Evolutionary conservation across 1,140 invertebrate species (phyloP).

Genomic region (Venturia canescens): DNA sequence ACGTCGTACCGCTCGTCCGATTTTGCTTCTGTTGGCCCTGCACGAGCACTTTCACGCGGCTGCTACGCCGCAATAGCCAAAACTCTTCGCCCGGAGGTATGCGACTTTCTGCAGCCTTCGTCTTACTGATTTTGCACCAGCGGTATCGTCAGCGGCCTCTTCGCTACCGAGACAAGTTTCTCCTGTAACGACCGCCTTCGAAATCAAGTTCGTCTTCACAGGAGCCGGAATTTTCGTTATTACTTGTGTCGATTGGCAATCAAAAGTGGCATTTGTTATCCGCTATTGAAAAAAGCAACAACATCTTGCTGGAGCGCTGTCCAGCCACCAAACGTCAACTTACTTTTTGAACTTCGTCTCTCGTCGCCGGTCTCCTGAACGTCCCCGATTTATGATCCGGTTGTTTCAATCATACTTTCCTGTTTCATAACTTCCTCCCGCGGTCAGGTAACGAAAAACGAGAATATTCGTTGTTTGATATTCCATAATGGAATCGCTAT

Average conservation of each 20-base stretch:
- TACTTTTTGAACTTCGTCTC: too few species aligned
- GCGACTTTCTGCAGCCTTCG: conserved; percentile 45
- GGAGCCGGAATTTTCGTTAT: not conserved
- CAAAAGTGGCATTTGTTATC: too few species aligned
- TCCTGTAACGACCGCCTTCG: not conserved
- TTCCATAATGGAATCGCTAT: conserved; percentile 1
- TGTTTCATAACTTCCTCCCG: too few species aligned
- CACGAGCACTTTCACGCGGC: conserved; percentile 57
- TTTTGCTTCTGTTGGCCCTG: conserved; percentile 30
- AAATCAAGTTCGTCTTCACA: not conserved
- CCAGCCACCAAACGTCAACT: too few species aligned
- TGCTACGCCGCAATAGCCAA: conserved; percentile 42
- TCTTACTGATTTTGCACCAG: conserved; percentile 58
- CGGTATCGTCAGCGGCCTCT: conserved; percentile 68
- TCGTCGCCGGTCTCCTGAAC: too few species aligned
- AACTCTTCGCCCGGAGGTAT: not conserved
- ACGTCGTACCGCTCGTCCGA: conserved; percentile 67
- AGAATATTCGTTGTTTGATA: not conserved
- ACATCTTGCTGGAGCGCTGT: too few species aligned
- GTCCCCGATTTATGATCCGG: too few species aligned
- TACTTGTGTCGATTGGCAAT: too few species aligned
- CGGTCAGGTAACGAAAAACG: not conserved
- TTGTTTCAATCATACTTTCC: too few species aligned
- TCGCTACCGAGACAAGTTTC: conserved; percentile 61
- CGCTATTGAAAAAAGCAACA: too few species aligned